Evolutionary conservation across 2,113 vertebrate species (phyloP).

Genomic region (Corythornis vintsioides): DNA sequence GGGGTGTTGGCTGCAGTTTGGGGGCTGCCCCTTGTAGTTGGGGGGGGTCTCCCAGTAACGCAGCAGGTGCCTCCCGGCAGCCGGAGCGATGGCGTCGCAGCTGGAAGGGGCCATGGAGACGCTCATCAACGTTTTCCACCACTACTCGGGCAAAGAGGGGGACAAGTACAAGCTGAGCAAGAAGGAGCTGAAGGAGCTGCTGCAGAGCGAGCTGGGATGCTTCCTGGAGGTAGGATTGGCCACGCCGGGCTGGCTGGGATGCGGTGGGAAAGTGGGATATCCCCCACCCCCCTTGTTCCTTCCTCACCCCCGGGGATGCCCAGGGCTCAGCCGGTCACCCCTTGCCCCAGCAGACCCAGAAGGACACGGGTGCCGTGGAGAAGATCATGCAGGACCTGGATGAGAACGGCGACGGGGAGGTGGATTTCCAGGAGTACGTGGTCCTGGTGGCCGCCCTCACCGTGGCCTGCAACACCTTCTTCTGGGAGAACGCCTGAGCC

Average conservation of each 20-base stretch:
- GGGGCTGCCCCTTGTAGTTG: not conserved
- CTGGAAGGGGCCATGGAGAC: slow-evolving; percentile 84
- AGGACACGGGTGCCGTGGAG: slow-evolving; percentile 82
- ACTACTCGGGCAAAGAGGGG: slow-evolving; percentile 89
- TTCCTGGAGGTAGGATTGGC: slow-evolving; percentile 81
- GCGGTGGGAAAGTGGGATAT: too few relatives aligned
- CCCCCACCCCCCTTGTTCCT: not conserved
- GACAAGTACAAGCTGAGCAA: slow-evolving; percentile 93
- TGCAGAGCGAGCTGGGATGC: slow-evolving; percentile 81
- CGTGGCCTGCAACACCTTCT: slow-evolving; percentile 91
- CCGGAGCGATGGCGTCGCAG: slow-evolving; percentile 75
- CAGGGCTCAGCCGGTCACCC: not conserved
- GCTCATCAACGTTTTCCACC: slow-evolving; percentile 87
- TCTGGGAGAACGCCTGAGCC: slow-evolving; percentile 79
- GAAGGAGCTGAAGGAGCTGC: slow-evolving; percentile 84
- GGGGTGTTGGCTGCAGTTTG: not conserved
- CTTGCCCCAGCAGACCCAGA: slow-evolving; percentile 72
- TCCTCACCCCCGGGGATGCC: accelerated
- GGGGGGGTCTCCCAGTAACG: not conserved
- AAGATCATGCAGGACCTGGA: slow-evolving; percentile 91
- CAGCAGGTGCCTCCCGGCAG: not conserved
- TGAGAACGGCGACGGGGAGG: slow-evolving; percentile 86
- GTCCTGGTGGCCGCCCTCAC: slow-evolving; percentile 88
- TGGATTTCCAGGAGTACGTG: slow-evolving; percentile 94
- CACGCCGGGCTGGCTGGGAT: accelerated